Base-by-base conservation (phyloP, 2,888 invertebrate species). In the Apamea anceps region DNA sequence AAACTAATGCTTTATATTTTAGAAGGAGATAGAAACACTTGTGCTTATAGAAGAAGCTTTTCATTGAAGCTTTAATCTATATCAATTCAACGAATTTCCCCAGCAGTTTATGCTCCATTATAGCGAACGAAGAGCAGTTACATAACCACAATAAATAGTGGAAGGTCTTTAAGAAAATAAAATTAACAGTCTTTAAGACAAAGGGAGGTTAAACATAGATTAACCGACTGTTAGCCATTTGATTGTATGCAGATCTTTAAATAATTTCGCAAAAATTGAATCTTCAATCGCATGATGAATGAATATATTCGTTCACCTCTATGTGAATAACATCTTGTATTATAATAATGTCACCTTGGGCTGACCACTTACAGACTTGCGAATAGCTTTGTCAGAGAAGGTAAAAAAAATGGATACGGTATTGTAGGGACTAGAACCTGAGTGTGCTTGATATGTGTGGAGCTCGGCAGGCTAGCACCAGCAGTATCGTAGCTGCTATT, bases 271-370 rank as follows among this genome's bases (percentile, higher is more conserved):
- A 4, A 60, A 81, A 63, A 57, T 51, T 66, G 37, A 76, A 81
- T 81, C 68, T 85, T 84, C 80, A 87, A 85, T 80, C 57, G 51
- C 68, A 67, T 42, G 72, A 70, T 79, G 80, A 85, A 85, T 72
- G 62, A 72, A 85, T 80, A 66, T 81, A 86, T 85, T 75, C 85
- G 28, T 86, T 91, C 88, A 89, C 90, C 90, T 90, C 87, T 89
- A 88, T 91, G 92, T 91, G 93, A 91, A 93, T 94, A 92, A 93
- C 93, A 93, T 94, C 91, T 93, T 92, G 90, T 91, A 91, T 91
- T 93, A 92, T 91, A 93, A 90, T 93, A 94, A 94, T 94, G 94
- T 95, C 95, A 95, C 95, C 95, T 95, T 95, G 93, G 88, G 86
- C 92, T 95, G 95, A 95, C 95, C 95, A 95, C 93, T 94, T 92